Evolutionary conservation across 2,113 vertebrate species (phyloP).

Genomic region (Phrynosoma blainvillii): DNA sequence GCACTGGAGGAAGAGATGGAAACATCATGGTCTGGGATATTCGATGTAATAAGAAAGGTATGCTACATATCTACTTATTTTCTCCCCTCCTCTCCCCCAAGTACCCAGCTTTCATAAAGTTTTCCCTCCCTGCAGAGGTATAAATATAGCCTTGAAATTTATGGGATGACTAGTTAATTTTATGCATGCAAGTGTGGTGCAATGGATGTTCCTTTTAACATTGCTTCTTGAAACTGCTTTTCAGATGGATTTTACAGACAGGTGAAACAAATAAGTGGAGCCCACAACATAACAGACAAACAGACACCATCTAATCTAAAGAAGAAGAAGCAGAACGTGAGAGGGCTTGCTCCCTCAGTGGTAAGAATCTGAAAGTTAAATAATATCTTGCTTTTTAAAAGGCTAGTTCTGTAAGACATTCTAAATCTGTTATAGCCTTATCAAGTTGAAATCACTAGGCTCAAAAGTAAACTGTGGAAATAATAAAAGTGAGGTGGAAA

Average conservation of each 20-base stretch:
- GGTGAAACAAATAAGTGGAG: constrained; percentile 94
- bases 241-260: constrained; percentile 96
- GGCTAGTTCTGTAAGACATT: not conserved
- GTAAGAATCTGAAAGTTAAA: constrained; percentile 74
- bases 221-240: constrained; percentile 56
- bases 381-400: not conserved
- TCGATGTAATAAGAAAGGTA: constrained; percentile 97
- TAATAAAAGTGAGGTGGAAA: not conserved
- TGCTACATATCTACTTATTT: not conserved
- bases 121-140: not conserved
- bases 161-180: not conserved
- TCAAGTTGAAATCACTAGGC: not conserved
- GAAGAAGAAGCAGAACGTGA: constrained; percentile 81
- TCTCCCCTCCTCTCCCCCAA: not conserved
- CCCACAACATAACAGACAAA: constrained; percentile 89
- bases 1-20: constrained; percentile 94
- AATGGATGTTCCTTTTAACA: not conserved
- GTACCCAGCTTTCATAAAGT: not conserved
- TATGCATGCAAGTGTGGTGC: not conserved
- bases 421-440: not conserved
- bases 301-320: constrained; percentile 82
- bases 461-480: not conserved
- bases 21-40: constrained; percentile 99
- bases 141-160: not conserved
- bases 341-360: constrained; percentile 91